A percentile compares a stretch with the other conserved stretches of the same genome.
Evolutionary conservation across 1,140 invertebrate species (phyloP).

Genomic region (Drosophila lacteicornis): DNA sequence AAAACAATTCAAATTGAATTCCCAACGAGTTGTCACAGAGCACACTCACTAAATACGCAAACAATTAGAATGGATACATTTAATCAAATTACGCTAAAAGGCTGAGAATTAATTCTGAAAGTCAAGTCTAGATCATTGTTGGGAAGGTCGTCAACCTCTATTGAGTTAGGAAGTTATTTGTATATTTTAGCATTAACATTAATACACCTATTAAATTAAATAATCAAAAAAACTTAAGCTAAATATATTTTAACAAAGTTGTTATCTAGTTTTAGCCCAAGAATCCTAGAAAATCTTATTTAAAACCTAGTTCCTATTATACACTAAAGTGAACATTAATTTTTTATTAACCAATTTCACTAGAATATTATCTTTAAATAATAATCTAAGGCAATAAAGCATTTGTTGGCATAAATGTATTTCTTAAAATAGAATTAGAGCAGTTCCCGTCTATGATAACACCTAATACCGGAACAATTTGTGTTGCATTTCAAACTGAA

Average conservation of each 20-base stretch:
- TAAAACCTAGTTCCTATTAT: no score
- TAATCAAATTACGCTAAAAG: conserved; percentile 20
- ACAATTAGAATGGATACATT: conserved; percentile 4
- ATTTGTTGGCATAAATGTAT: background rate
- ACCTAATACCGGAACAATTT: background rate
- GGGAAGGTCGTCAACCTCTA: background rate
- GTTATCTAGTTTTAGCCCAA: no score
- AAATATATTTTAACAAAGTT: no score
- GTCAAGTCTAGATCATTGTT: background rate
- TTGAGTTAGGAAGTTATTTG: no score
- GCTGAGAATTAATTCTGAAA: conserved; percentile 1
- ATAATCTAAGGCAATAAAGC: no score
- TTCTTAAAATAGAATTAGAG: background rate
- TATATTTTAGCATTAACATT: no score
- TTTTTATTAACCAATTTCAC: no score
- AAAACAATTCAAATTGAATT: conserved; percentile 63
- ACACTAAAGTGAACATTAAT: no score
- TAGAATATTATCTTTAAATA: no score
- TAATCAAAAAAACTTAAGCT: no score
- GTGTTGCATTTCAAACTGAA: background rate
- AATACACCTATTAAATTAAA: no score
- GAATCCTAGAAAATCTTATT: no score
- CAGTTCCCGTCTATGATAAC: background rate
- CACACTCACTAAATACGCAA: conserved; percentile 1
- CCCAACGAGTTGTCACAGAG: conserved; percentile 22